phyloP scores from a whole-genome alignment of 2,113 vertebrate genomes.

The Hyperoodon ampullatus region DNA sequence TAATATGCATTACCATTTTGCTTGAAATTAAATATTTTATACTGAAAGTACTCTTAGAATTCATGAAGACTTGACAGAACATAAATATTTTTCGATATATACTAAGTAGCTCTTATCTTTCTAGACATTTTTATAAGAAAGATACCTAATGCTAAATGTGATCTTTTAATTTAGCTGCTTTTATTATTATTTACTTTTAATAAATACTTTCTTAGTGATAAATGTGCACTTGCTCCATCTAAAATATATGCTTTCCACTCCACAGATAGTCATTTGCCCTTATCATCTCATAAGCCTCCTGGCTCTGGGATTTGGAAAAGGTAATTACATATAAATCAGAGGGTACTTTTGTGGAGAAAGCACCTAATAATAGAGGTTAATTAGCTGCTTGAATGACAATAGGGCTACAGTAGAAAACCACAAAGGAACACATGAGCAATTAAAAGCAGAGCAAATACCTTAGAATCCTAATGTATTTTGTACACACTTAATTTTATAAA shows the following conservation, averaged over 20 bases:
- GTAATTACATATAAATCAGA: slow-evolving; percentile 72
- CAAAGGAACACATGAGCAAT: neutral
- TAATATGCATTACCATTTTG: neutral
- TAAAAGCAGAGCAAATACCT: too few species aligned
- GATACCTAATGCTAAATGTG: neutral
- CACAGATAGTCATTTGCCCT: slow-evolving; percentile 23
- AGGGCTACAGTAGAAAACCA: slow-evolving; percentile 58
- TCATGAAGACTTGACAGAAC: neutral
- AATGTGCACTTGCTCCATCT: neutral
- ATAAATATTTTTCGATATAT: neutral
- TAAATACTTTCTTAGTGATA: slow-evolving; percentile 8
- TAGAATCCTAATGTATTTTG: too few species aligned
- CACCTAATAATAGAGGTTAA: slow-evolving; percentile 73
- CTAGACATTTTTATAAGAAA: neutral
- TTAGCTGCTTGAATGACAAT: slow-evolving; percentile 68
- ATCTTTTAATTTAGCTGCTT: slow-evolving; percentile 22
- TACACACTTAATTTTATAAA: too few species aligned
- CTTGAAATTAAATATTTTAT: slow-evolving; percentile 23
- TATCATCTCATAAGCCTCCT: slow-evolving; percentile 49
- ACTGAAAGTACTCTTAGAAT: neutral
- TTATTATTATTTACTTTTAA: slow-evolving; percentile 55
- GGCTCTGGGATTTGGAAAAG: slow-evolving; percentile 46
- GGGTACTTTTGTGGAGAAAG: slow-evolving; percentile 56
- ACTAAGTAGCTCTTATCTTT: neutral
- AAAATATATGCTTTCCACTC: slow-evolving; percentile 23